These are phyloP conservation scores for Leistus spinibarbis DNA, from an alignment of 2,888 invertebrate species.

Conservation along the genomic window DNA sequence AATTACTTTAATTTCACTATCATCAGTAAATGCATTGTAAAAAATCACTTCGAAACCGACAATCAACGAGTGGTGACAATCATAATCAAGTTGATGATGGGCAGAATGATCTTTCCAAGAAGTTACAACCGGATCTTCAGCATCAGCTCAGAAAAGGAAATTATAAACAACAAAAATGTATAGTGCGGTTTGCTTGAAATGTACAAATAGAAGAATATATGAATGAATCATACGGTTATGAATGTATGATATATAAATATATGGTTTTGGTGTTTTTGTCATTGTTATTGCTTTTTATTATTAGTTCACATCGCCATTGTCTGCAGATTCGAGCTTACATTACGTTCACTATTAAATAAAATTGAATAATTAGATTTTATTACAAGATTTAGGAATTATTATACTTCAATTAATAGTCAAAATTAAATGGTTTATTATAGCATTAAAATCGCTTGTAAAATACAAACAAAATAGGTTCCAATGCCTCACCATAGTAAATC, in stretches of 20 bases:
- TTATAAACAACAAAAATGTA: not conserved
- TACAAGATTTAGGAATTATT: too few relatives aligned
- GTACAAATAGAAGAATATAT: not conserved
- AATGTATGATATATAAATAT: not conserved
- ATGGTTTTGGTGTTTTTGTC: too few relatives aligned
- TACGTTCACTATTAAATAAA: too few relatives aligned
- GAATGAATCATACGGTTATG: not conserved
- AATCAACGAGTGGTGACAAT: slow-evolving; percentile 2
- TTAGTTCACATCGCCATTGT: too few relatives aligned
- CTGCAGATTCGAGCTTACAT: too few relatives aligned
- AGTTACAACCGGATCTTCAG: not conserved
- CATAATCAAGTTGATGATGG: slow-evolving; percentile 9
- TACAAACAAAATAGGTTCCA: too few relatives aligned
- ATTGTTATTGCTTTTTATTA: too few relatives aligned
- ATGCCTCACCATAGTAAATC: too few relatives aligned
- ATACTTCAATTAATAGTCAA: too few relatives aligned
- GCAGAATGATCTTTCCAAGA: not conserved
- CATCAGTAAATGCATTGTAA: slow-evolving; percentile 14
- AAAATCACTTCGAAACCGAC: slow-evolving; percentile 8
- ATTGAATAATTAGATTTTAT: too few relatives aligned
- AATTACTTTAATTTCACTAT: slow-evolving; percentile 28
- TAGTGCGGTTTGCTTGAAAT: not conserved
- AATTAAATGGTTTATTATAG: too few relatives aligned
- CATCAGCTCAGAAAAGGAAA: not conserved
- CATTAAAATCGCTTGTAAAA: too few relatives aligned